Evolutionary conservation across 2,888 invertebrate species (phyloP), one percentile per base, ranked within the genome.

Genomic region (Caenorhabditis angaria): DNA sequence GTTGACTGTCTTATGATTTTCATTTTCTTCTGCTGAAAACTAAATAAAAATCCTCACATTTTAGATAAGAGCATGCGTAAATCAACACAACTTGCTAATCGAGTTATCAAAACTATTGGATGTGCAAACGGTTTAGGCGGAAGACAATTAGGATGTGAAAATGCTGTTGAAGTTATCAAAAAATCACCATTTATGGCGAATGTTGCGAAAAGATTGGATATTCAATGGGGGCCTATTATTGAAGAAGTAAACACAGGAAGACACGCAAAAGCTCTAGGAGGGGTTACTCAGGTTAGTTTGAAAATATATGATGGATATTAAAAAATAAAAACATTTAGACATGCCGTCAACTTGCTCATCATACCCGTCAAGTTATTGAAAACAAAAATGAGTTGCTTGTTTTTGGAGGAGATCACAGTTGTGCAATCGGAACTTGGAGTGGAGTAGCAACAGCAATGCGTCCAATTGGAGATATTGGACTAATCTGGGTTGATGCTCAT

Each of bases 371-470:
- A 32, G 12, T 32, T 32, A 8, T 12, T 32, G 32, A 32, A 32
- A 32, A 32, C 32, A 32, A 32, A 32, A 32, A 32, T 32, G 32
- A 32, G 12, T 32, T 32, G 32, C 32, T 32, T 32, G 5, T 32
- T 32, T 32, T 32, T 32, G 32, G 83, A 41, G 84, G 84, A 51
- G 84, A 84, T 61, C 84, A 84, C 63, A 80, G 80, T 57, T 83
- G 81, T 55, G 84, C 84, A n/a, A 84, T 84, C 55, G 84, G 84
- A 47, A 83, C 84, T 6, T 84, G 83, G 83, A 81, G 81, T 65
- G 84, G 84, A 25, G 82, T 83, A 8, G 77, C 82, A 8, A 70
- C 80, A 1, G 82, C 81, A 2, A 53, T 82, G 8, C 50, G 83
- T n/a, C 74, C 76, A 56, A 58, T 62, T 8, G 84, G 84, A 64